A percentile compares a stretch with the other conserved stretches of the same genome.
Conservation (phyloP, 2,113 vertebrate species). For the Rhodinocichla rosea region DNA sequence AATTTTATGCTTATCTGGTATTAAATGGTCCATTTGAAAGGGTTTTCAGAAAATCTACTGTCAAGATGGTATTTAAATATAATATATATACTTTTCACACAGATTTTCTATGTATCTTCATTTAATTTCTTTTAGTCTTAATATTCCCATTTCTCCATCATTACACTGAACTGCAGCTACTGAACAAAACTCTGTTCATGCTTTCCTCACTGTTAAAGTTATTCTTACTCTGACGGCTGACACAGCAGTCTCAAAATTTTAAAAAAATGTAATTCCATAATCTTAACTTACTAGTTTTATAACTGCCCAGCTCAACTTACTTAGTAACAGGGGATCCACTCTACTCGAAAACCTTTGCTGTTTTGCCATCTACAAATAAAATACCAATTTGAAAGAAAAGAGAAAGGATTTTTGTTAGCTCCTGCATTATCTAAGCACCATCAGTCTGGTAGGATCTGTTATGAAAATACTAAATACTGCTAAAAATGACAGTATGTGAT, state of each 20-base stretch:
- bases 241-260: not conserved
- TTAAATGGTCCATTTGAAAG: not conserved
- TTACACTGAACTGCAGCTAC: not conserved
- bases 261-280: not conserved
- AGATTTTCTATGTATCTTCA: not conserved
- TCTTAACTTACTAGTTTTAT: not conserved
- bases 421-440: not conserved
- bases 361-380: not conserved
- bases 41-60: not conserved
- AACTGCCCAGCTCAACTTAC: not conserved
- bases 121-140: not conserved
- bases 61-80: not conserved
- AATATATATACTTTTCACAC: not conserved
- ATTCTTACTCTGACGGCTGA: not conserved
- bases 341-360: not conserved
- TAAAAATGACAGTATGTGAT: not conserved
- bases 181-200: not conserved
- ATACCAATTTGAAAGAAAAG: not conserved
- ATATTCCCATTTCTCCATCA: not conserved
- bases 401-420: not conserved
- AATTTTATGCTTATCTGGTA: not conserved
- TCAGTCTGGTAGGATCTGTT: not conserved
- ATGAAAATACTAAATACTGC: not conserved
- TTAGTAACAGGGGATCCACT: not conserved
- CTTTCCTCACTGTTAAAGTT: not conserved